Base-by-base conservation (phyloP, 2,797 vertebrate species). In the Catostomus latipinnis region DNA sequence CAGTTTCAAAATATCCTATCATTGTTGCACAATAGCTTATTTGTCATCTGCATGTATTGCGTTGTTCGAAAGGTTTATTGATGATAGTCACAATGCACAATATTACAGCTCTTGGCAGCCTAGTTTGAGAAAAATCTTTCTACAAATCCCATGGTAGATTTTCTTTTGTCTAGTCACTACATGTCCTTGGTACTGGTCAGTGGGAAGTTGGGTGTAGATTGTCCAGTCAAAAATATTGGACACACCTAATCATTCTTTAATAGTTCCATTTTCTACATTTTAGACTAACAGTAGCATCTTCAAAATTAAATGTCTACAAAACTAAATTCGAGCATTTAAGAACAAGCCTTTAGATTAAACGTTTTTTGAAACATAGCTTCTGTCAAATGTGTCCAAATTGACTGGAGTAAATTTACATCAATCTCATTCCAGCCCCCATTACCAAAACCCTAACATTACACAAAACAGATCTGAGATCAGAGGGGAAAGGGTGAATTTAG, bases 401-500 rank as follows among this genome's bases (percentile, higher is more conserved):
- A 34, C 34, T 34, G 34, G 34, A 34, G 34, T 34, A 34, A 34
- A 34, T 34, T 34, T 34, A 34, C 34, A 4, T 34, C 34, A 34
- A 4, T 34, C 34, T 34, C 34, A 34, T 4, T 34, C 34, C 34
- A 34, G 34, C 34, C 62, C 62, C 57, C 5, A 1, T 57, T 49
- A 16, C 61, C 43, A 65, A 22, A 45, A 49, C 10, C 58, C 8
- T 60, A 70, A 77, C 60, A 14, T 52, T 57, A 57, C 10, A 77
- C 12, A 48, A 65, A 69, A 57, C 48, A 62, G 52, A 66, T 79
- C 61, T 78, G 14, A 71, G 61, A 71, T 56, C 58, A 72, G 50
- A 57, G 66, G 71, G 60, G 69, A 82, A 57, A 65, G 22, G 66
- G 56, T 5, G 6, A 78, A 65, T 16, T 75, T 62, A 60, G 82